phyloP scores from a whole-genome alignment of 92 coral and sea anemone species.

The Palythoa grandis region DNA sequence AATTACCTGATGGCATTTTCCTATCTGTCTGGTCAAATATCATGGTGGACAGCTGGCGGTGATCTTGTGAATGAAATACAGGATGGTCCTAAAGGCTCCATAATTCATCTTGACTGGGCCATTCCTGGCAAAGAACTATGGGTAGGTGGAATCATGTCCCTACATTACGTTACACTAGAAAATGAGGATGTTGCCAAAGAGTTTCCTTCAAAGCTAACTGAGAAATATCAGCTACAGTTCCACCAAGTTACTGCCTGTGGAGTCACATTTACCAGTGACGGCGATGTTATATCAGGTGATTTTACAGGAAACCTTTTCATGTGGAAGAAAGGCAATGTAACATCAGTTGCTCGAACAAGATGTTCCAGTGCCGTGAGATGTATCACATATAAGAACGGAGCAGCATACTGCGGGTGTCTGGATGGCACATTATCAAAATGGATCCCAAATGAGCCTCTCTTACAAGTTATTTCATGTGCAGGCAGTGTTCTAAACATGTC shows the following conservation, averaged over 20 bases:
- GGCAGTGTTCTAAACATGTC: conserved; percentile 74
- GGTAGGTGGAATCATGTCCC: conserved; percentile 90
- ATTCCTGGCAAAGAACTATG: conserved; percentile 66
- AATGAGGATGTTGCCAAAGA: conserved; percentile 21
- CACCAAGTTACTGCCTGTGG: conserved; percentile 92
- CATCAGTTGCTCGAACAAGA: conserved; percentile 52
- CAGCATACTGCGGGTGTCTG: conserved; percentile 71
- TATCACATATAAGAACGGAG: conserved; percentile 68
- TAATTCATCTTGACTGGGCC: conserved; percentile 79
- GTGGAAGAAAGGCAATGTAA: conserved; percentile 66
- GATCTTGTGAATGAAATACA: conserved; percentile 69
- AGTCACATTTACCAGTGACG: conserved; percentile 60
- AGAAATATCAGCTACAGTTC: conserved; percentile 59
- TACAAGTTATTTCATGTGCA: conserved; percentile 57
- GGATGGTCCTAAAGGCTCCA: conserved; percentile 80
- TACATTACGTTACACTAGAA: conserved; percentile 63
- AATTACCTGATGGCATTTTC: conserved; percentile 70
- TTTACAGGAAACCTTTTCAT: conserved; percentile 80
- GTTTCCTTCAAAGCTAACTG: conserved; percentile 57
- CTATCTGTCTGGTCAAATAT: conserved; percentile 77
- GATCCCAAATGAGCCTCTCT: conserved; percentile 50
- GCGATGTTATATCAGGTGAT: conserved; percentile 75
- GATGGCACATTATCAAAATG: conserved; percentile 75
- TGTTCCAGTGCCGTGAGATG: conserved; percentile 70
- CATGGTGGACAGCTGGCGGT: conserved; percentile 85